Conservation (phyloP, 2,888 invertebrate genomes). For the Clivina fossor region DNA sequence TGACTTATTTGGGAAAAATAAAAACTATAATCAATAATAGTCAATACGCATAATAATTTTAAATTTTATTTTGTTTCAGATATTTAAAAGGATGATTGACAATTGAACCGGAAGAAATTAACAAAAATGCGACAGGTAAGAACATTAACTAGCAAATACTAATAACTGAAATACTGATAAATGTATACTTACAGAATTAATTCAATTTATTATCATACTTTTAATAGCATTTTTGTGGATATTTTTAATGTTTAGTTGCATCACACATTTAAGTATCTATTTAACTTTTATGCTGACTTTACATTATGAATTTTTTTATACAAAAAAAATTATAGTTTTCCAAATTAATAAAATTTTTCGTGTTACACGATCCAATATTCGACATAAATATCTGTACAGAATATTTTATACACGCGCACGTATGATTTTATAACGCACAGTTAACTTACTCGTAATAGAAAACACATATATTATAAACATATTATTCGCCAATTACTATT, state of each 20-base stretch:
- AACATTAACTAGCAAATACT: neutral
- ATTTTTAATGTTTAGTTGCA: neutral
- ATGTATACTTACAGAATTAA: neutral
- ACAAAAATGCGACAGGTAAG: conserved; percentile 30
- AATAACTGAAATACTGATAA: neutral
- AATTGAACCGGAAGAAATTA: conserved; percentile 7
- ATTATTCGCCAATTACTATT: too few species aligned
- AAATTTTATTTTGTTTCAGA: conserved; percentile 21
- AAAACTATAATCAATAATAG: neutral
- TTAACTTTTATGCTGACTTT: too few species aligned
- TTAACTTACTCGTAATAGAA: too few species aligned
- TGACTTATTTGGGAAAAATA: too few species aligned
- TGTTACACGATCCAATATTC: too few species aligned
- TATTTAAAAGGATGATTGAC: conserved; percentile 27
- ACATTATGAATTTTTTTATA: too few species aligned
- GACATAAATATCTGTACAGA: too few species aligned
- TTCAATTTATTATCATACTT: neutral
- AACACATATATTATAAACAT: too few species aligned
- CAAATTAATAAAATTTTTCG: too few species aligned
- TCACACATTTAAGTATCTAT: neutral
- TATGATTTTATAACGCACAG: too few species aligned
- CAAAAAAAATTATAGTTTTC: too few species aligned
- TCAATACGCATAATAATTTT: conserved; percentile 7
- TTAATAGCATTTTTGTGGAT: neutral
- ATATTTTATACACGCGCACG: too few species aligned